These are phyloP conservation scores for Agrotis ipsilon DNA, from an alignment of 2,888 invertebrate species.

Conservation along the genomic window DNA sequence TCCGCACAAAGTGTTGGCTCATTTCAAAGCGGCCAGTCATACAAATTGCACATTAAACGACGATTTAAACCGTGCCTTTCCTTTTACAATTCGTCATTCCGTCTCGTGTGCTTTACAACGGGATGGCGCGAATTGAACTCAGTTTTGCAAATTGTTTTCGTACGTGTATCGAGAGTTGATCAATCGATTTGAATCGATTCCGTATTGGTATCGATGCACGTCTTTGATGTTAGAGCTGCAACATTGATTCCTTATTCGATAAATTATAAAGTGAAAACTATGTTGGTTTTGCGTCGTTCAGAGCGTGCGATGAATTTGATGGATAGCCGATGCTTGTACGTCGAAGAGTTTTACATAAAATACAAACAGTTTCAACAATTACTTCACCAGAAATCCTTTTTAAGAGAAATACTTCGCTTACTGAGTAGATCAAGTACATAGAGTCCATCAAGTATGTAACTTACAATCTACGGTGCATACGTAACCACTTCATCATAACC, in stretches of 20 bases:
- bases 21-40: conserved; percentile 81
- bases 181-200: conserved; percentile 72
- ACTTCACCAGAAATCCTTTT: not conserved
- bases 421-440: not conserved
- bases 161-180: conserved; percentile 75
- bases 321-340: conserved; percentile 19
- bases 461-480: not conserved
- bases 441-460: not conserved
- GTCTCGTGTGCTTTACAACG: conserved; percentile 82
- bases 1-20: conserved; percentile 81
- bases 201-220: conserved; percentile 59
- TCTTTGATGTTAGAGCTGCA: conserved; percentile 48
- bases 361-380: not conserved
- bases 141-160: conserved; percentile 82
- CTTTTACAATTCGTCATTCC: conserved; percentile 88
- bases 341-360: conserved; percentile 6
- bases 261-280: conserved; percentile 59
- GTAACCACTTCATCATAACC: conserved; percentile 16
- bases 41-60: conserved; percentile 84
- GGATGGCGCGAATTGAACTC: conserved; percentile 82
- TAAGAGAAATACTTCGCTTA: not conserved
- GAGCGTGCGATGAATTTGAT: conserved; percentile 52
- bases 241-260: conserved; percentile 58
- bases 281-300: conserved; percentile 30
- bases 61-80: conserved; percentile 83